Conservation (phyloP, 2,888 invertebrate genomes). For the Microctonus hyperodae region DNA sequence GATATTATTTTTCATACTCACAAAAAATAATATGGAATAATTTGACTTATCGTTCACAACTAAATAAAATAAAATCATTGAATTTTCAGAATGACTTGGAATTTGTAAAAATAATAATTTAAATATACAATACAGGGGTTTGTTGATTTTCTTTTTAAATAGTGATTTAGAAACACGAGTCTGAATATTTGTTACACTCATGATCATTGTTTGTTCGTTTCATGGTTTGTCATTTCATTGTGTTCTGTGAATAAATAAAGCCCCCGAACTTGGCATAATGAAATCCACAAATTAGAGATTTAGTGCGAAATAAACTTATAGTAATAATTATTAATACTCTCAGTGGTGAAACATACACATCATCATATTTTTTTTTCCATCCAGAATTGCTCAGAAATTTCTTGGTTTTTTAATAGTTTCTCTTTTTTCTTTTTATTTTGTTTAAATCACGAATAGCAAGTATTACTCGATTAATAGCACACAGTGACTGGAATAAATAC, state of each 20-base stretch:
- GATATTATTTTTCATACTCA: background rate
- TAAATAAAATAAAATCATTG: too few relatives aligned
- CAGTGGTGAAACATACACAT: background rate
- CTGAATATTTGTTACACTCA: background rate
- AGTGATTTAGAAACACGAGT: background rate
- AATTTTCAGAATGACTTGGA: too few relatives aligned
- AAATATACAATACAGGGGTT: too few relatives aligned
- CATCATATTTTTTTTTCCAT: background rate
- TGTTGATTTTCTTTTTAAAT: too few relatives aligned
- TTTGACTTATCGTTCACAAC: too few relatives aligned
- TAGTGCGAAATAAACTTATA: background rate
- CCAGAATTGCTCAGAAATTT: background rate
- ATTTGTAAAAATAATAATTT: too few relatives aligned
- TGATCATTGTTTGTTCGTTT: too few relatives aligned
- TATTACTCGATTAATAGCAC: constrained; percentile 71
- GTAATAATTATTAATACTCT: constrained; percentile 7
- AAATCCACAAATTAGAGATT: background rate
- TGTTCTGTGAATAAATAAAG: background rate
- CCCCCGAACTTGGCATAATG: background rate
- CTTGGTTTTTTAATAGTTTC: background rate
- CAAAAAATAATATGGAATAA: background rate
- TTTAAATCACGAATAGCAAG: background rate
- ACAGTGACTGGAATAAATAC: constrained; percentile 74
- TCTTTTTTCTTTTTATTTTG: background rate
- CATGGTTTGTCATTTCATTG: too few relatives aligned